These are phyloP conservation scores for Regulus satrapa DNA, from an alignment of 2,113 vertebrate genomes.

Conservation along the genomic window DNA sequence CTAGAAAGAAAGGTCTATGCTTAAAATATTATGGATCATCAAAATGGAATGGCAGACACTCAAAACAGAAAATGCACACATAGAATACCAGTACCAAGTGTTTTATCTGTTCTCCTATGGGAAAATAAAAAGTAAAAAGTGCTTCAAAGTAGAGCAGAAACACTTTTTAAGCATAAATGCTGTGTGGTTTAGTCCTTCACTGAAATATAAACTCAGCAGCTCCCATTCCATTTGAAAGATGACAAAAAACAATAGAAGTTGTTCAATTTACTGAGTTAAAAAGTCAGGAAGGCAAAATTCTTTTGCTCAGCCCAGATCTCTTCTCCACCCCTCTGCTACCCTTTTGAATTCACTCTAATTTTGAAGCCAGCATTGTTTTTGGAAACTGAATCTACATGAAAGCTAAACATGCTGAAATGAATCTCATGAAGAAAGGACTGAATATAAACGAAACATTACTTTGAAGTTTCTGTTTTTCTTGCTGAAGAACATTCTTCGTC, in stretches of 20 bases:
- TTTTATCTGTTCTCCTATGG: background rate
- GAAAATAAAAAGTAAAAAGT: background rate
- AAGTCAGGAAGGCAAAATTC: background rate
- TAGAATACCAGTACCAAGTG: background rate
- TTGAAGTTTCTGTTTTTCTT: background rate
- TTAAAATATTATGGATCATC: background rate
- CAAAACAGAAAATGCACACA: background rate
- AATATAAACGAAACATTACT: conserved; percentile 7
- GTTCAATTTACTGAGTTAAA: background rate
- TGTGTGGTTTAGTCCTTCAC: background rate
- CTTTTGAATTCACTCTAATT: background rate
- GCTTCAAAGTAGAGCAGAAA: background rate
- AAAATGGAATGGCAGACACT: background rate
- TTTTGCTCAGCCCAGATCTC: background rate
- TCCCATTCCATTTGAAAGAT: background rate
- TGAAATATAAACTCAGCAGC: background rate
- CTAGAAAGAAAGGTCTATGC: background rate
- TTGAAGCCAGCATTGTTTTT: background rate
- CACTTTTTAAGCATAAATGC: background rate
- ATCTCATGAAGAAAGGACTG: background rate
- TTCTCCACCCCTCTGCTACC: background rate
- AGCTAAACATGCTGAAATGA: background rate
- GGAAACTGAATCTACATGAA: background rate
- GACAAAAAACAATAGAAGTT: background rate
- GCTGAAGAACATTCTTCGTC: background rate